Percentiles rank a stretch among this genome's conserved stretches.
Conservation (phyloP, 2,888 invertebrate species). For the Allophyes oxyacanthae region DNA sequence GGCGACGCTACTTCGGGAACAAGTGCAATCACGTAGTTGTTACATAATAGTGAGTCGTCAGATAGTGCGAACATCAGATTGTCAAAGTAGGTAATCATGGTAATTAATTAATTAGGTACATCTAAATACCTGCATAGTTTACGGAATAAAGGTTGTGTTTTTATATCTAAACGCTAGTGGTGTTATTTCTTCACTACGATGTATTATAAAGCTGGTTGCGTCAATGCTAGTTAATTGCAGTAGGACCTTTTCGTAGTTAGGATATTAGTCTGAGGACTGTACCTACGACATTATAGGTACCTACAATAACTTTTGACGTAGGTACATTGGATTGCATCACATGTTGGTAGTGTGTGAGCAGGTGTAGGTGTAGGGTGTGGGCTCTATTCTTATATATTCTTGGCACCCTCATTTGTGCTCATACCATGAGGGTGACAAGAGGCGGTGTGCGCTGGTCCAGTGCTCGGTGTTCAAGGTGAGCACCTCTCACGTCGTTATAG, state of each 20-base stretch:
- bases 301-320: too few relatives aligned
- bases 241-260: background rate
- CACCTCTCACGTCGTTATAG: slow-evolving; percentile 26
- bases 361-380: background rate
- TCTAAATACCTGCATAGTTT: slow-evolving; percentile 5
- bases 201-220: background rate
- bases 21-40: too few relatives aligned
- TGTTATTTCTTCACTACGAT: slow-evolving; percentile 19
- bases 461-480: slow-evolving; percentile 33
- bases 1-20: too few relatives aligned
- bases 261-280: background rate
- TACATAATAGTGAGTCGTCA: too few relatives aligned
- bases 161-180: slow-evolving; percentile 6
- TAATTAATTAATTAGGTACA: background rate
- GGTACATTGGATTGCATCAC: too few relatives aligned
- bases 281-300: background rate
- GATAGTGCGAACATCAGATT: too few relatives aligned
- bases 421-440: background rate
- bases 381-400: too few relatives aligned
- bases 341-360: too few relatives aligned
- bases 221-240: slow-evolving; percentile 8
- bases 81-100: too few relatives aligned
- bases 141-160: slow-evolving; percentile 60
- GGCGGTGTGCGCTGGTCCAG: background rate
- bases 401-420: too few relatives aligned